Evolutionary conservation across 2,888 invertebrate species (phyloP), one percentile per base, ranked within the genome.

Genomic region (Pollenia angustigena): DNA sequence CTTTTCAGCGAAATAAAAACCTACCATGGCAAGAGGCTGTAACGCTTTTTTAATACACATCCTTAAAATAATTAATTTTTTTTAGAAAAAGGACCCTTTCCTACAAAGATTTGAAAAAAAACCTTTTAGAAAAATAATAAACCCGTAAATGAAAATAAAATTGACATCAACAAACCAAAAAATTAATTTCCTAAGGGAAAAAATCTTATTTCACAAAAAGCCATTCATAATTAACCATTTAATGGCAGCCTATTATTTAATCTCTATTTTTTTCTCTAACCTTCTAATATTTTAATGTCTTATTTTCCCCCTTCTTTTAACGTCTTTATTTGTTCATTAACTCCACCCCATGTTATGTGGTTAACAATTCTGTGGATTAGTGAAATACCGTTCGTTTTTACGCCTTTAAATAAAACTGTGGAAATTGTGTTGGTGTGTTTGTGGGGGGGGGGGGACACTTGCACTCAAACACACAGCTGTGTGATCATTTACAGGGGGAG

Each of bases 401-500:
- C 40, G 64, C 18, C 64, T 72, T 44, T 64, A 52, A 52, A 80
- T 58, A 69, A 46, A 58, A 71, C 16, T 0, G 14, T 16, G 10
- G 10, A 71, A 54, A 72, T 48, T 75, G 60, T 74, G 32, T 54
- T 44, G 18, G 8, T 4, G 54, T 32, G 16, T 7, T 2, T 18
- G n/a, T 48, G 18, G 18, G 1, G 23, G 23, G 23, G 2, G 12
- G 7, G 2, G n/a, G 11, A 9, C 23, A 10, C 9, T n/a, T 56
- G 46, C 42, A 54, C 58, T 32, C 32, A 32, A n/a, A 11, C 42
- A 68, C 32, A 40, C 58, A 52, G n/a, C 58, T 60, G 60, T 52
- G 42, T 74, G 68, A 60, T 44, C 81, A 64, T 60, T 18, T 58
- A 69, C 44, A 81, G 11, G 44, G 60, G 75, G 18, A 62, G 62